Evolutionary conservation across 1,140 invertebrate species (phyloP).

Genomic region (Orchestia grillus): DNA sequence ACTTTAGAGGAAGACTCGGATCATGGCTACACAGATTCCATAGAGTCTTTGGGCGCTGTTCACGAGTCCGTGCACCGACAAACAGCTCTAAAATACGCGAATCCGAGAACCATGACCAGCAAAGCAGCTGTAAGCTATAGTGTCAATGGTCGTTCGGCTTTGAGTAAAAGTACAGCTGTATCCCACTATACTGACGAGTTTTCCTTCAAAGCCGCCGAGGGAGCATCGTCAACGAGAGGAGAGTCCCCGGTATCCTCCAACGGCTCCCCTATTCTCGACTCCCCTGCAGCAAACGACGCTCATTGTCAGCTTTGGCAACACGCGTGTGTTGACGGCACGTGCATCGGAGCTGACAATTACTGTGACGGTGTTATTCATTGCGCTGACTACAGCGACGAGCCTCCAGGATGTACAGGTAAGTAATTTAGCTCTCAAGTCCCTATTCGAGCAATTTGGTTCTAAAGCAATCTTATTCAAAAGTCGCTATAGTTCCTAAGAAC

Average conservation of each 20-base stretch:
- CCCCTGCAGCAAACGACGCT: not conserved
- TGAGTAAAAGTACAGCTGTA: not conserved
- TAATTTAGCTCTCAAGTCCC: conserved; percentile 68
- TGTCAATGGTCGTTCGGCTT: not conserved
- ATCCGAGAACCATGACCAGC: not conserved
- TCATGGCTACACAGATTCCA: not conserved
- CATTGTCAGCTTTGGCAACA: conserved; percentile 73
- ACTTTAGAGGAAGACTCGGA: not conserved
- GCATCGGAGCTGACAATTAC: conserved; percentile 83
- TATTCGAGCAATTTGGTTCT: too few relatives aligned
- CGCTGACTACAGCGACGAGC: conserved; percentile 86
- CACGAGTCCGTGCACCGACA: not conserved
- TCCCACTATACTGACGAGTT: not conserved
- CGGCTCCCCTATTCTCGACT: not conserved
- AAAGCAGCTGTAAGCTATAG: not conserved
- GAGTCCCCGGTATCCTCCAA: not conserved
- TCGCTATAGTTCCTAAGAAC: conserved; percentile 73
- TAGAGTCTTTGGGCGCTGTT: not conserved
- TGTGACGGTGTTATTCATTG: conserved; percentile 89
- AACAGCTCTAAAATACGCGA: not conserved
- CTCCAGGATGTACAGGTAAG: conserved; percentile 88
- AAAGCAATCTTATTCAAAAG: too few relatives aligned
- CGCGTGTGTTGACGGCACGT: conserved; percentile 83
- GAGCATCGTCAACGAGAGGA: not conserved
- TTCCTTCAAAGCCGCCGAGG: not conserved